Evolutionary conservation across 2,113 vertebrate genomes (phyloP).

Genomic region (Carassius carassius): DNA sequence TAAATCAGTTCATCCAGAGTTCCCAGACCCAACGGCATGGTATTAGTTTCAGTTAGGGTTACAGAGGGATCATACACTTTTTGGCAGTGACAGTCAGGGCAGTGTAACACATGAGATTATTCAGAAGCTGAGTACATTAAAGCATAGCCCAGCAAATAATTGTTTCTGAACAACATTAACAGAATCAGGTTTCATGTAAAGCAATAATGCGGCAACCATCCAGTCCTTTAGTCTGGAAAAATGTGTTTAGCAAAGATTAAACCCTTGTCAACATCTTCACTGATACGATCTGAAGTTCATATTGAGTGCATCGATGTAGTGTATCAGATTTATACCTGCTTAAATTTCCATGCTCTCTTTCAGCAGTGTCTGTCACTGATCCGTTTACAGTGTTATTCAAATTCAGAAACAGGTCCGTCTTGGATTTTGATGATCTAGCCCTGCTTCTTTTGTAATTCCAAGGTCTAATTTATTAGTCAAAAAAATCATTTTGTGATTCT

Average conservation of each 20-base stretch:
- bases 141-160: neutral
- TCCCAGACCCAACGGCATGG: neutral
- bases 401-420: too few species aligned
- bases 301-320: neutral
- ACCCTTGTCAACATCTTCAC: neutral
- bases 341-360: neutral
- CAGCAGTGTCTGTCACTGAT: neutral
- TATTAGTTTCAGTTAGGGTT: neutral
- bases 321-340: slow-evolving; percentile 20
- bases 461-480: too few species aligned
- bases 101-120: neutral
- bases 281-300: neutral
- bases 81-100: neutral
- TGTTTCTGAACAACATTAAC: neutral
- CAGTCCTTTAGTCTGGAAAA: neutral
- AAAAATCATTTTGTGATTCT: too few species aligned
- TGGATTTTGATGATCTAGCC: too few species aligned
- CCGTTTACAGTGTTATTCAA: too few species aligned
- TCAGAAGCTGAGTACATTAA: neutral
- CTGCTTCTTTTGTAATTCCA: too few species aligned
- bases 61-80: neutral
- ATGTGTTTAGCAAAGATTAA: neutral
- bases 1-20: slow-evolving; percentile 22
- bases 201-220: neutral
- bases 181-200: slow-evolving; percentile 23